Conservation (phyloP, 1,140 invertebrate species). For the Cyrtorhinus lividipennis region DNA sequence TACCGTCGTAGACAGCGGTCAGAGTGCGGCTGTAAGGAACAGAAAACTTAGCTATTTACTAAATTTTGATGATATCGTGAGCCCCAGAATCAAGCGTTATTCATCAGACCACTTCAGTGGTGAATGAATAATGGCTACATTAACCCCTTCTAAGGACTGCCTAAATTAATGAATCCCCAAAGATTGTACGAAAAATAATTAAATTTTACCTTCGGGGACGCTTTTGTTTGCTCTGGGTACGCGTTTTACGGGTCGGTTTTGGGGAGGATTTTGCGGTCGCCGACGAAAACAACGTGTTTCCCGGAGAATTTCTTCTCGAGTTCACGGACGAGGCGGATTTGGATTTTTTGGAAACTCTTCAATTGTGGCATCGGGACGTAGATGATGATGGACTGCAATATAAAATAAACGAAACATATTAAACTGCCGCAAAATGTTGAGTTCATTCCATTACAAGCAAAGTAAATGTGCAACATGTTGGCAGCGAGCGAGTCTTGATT, state of each 20-base stretch:
- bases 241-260: constrained; percentile 92
- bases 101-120: no score
- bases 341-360: constrained; percentile 94
- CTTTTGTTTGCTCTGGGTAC: constrained; percentile 92
- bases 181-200: no score
- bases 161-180: no score
- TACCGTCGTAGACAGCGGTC: constrained; percentile 92
- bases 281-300: constrained; percentile 96
- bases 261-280: constrained; percentile 92
- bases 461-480: no score
- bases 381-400: constrained; percentile 83
- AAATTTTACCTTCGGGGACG: constrained; percentile 67
- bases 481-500: no score
- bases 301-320: constrained; percentile 99
- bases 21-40: constrained; percentile 75
- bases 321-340: constrained; percentile 88
- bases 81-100: no score
- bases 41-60: no score
- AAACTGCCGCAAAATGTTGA: not conserved
- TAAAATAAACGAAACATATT: not conserved
- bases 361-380: constrained; percentile 97
- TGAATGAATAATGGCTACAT: no score
- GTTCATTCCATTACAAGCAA: no score
- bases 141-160: no score
- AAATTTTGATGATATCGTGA: no score